Conservation (phyloP, 2,797 vertebrate genomes). For the Acanthis flammea region DNA sequence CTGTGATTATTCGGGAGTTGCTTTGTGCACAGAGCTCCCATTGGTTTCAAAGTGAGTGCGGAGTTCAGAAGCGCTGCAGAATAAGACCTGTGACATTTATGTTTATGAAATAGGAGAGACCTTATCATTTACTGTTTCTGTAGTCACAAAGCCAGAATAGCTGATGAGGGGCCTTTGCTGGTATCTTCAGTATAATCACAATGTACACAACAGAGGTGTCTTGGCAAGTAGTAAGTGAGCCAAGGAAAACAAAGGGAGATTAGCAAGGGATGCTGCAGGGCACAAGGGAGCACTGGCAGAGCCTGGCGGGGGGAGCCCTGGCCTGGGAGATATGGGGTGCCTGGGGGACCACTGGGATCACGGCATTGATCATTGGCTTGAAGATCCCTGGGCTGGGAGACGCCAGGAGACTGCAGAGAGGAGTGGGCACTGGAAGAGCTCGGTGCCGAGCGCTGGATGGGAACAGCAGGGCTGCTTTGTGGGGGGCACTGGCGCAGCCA, state of each 20-base stretch:
- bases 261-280: neutral
- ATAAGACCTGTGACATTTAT: conserved; percentile 67
- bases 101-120: conserved; percentile 68
- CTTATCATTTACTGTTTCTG: conserved; percentile 57
- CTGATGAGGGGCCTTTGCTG: conserved; percentile 46
- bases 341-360: neutral
- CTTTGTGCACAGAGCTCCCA: conserved; percentile 30
- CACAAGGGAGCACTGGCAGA: neutral
- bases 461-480: conserved; percentile 38
- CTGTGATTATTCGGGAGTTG: conserved; percentile 31
- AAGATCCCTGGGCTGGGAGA: neutral
- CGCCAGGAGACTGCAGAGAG: neutral
- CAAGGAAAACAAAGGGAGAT: conserved; percentile 21
- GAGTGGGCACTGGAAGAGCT: neutral
- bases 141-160: conserved; percentile 58
- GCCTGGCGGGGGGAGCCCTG: accelerated
- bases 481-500: conserved; percentile 7
- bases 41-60: conserved; percentile 51
- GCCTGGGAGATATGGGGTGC: neutral
- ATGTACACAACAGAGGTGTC: neutral
- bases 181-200: conserved; percentile 36
- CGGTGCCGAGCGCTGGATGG: neutral
- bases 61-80: conserved; percentile 50
- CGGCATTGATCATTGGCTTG: accelerated
- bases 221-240: neutral